These are phyloP conservation scores for Alsophila aescularia DNA, from an alignment of 2,888 invertebrate genomes.

Conservation along the genomic window DNA sequence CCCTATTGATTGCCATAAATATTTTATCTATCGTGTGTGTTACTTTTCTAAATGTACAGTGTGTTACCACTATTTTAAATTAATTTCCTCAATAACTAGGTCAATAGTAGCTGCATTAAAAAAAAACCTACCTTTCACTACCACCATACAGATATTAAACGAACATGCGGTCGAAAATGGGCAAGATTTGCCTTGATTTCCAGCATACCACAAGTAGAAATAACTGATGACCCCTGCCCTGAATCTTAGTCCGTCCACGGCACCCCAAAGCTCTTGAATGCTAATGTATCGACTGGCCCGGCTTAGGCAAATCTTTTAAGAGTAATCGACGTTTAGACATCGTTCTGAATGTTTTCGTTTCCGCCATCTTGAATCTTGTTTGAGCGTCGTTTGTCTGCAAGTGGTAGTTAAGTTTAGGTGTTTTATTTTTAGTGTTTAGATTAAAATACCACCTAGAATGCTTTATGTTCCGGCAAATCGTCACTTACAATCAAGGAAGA, in stretches of 20 bases:
- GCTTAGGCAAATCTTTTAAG: slow-evolving; percentile 25
- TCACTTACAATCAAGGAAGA: no score
- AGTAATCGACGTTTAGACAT: slow-evolving; percentile 27
- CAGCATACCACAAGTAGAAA: background rate
- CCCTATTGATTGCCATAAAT: no score
- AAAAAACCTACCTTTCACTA: no score
- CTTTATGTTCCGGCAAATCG: no score
- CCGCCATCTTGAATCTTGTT: slow-evolving; percentile 19
- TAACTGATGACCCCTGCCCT: background rate
- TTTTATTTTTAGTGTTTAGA: background rate
- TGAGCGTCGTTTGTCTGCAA: slow-evolving; percentile 9
- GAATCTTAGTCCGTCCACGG: background rate
- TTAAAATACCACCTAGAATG: no score
- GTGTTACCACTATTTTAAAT: no score
- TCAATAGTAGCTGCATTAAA: no score
- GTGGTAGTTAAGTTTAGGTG: slow-evolving; percentile 4
- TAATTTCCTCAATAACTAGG: no score
- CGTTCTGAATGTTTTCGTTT: slow-evolving; percentile 14
- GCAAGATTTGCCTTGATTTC: background rate
- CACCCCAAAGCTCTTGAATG: slow-evolving; percentile 21
- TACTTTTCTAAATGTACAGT: no score
- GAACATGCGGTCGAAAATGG: no score
- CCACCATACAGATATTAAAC: no score
- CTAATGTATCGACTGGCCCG: slow-evolving; percentile 26
- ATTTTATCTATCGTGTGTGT: no score